Evolutionary conservation across 2,797 vertebrate species (phyloP).

Genomic region (Halcyon smyrnensis): DNA sequence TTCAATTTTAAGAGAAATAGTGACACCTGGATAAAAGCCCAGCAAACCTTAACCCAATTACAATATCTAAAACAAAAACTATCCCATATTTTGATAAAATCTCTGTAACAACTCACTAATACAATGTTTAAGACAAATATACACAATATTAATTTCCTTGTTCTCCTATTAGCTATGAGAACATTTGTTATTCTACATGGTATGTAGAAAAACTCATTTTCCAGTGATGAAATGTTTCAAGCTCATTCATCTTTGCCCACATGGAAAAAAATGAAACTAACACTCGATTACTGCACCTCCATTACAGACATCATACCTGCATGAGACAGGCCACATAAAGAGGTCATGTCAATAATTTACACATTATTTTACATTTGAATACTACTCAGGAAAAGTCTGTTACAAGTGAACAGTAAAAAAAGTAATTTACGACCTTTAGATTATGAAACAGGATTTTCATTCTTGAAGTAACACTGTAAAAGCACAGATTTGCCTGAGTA

Average conservation of each 20-base stretch:
- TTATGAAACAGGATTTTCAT: neutral
- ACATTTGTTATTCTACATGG: neutral
- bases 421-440: neutral
- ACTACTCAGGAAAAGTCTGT: neutral
- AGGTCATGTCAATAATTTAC: neutral
- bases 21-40: neutral
- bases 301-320: neutral
- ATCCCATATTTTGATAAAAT: neutral
- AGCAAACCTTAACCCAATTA: neutral
- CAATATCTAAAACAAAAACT: neutral
- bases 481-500: neutral
- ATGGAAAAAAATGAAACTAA: neutral
- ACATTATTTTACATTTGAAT: neutral
- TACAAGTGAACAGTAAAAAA: neutral
- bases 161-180: neutral
- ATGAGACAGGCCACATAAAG: neutral
- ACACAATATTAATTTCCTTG: neutral
- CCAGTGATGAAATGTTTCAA: neutral
- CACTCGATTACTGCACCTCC: too few relatives aligned
- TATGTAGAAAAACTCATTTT: neutral
- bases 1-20: neutral
- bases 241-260: neutral
- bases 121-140: neutral
- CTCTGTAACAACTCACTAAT: accelerated
- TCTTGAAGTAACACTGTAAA: neutral